Base-by-base conservation (phyloP, 2,888 invertebrate genomes). In the Iselma pallidipennis region DNA sequence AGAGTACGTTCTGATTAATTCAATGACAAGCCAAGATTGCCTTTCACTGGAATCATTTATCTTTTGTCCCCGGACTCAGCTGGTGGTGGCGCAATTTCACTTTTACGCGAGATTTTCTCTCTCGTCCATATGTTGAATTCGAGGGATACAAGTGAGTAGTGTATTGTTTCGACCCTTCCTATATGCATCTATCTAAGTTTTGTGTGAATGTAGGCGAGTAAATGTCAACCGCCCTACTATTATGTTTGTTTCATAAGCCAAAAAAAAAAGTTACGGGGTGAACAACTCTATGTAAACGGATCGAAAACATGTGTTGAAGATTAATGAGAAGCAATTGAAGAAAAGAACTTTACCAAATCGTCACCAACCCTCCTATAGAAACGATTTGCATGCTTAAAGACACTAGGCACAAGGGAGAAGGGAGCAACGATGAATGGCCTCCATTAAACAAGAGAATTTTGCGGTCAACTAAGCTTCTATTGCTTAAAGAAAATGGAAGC, bases 11-110 rank as follows among this genome's bases (percentile, higher is more conserved):
- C 71, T 73, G 75, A 74, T 74, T 73, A 76, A 76, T 76, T 76
- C 74, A 76, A 76, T 73, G 74, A 76, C 74, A 74, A 72, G 72
- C 71, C 72, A 70, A 73, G 71, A 74, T 74, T 75, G 73, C 73
- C 71, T 71, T 74, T 71, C 71, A 64, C 70, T 64, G 67, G 65
- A 72, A 72, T 74, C 72, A 74, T 74, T 73, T 74, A 73, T 74
- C 73, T 72, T 72, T 72, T 65, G 71, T 67, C 70, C 66, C 63
- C 61, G 55, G 55, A 59, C 42, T 52, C 59, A 59, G 62, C 61
- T 58, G 59, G 57, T 59, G 54, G 59, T 62, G 57, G 61, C 58
- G 66, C 65, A 59, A 63, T 57, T 67, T 67, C 65, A 63, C 65
- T 65, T 65, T 65, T 61, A 51, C 53, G 28, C 51, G 50, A 31